phyloP scores from a whole-genome alignment of 2,797 vertebrate species.

The Chloroceryle inda region DNA sequence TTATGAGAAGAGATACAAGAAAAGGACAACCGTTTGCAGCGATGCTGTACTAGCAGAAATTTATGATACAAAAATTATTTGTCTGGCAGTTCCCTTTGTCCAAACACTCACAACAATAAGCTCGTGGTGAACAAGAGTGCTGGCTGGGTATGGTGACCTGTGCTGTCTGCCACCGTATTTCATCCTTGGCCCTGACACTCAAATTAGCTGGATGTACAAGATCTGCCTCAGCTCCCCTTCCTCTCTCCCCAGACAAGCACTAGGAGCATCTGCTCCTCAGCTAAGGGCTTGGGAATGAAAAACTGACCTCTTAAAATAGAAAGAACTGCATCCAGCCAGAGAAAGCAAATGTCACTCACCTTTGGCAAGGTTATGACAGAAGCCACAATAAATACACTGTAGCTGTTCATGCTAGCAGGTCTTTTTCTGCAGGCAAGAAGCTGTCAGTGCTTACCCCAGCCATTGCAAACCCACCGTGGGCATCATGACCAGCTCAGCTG shows the following conservation, averaged over 20 bases:
- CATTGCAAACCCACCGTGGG: background rate
- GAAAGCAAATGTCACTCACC: background rate
- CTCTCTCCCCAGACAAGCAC: background rate
- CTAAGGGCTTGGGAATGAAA: background rate
- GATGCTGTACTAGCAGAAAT: background rate
- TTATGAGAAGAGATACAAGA: background rate
- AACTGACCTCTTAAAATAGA: background rate
- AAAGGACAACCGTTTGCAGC: background rate
- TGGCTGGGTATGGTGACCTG: background rate
- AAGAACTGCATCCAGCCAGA: background rate
- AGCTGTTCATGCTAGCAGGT: background rate
- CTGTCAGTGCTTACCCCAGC: background rate
- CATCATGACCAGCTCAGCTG: background rate
- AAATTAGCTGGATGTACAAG: background rate
- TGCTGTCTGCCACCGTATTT: background rate
- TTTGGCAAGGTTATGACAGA: background rate
- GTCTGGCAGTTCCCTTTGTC: background rate
- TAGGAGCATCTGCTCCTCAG: background rate
- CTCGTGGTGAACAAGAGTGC: background rate
- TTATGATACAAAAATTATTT: background rate
- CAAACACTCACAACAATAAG: background rate
- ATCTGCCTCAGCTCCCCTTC: background rate
- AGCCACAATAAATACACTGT: background rate
- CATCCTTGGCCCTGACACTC: background rate
- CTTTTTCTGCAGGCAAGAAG: background rate